Base-by-base conservation (phyloP, 1,140 invertebrate genomes). In the Heliconius nattereri region DNA sequence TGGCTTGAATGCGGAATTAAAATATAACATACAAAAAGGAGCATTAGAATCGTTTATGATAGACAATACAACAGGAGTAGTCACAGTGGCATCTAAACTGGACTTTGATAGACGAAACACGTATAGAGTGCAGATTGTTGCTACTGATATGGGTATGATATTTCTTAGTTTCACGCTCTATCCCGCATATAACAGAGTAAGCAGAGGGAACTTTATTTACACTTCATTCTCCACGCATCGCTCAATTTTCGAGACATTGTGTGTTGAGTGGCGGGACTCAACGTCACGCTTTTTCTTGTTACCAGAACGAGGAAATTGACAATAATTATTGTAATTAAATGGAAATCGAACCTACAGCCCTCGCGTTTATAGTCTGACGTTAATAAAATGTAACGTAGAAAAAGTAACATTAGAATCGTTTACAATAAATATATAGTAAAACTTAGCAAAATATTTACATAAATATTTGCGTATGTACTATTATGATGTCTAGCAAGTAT, bases 371-470 rank as follows among this genome's bases (percentile, higher is more conserved):
- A 16, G 13, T 16, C 3, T 45, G 13, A 16, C 2, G 13, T 45
- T 45, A 81, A 94, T 99, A 3, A 95, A 95, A 75, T 98, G 98
- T 87, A 85, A 85, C n/a, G 97, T 99, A 81, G 96, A 98, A 81
- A 97, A 97, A 90, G 98, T 98, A 9, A 96, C 96, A 35, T 97
- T 97, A 81, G 97, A 98, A 79, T 97, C 98, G 84, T 99, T 99
- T 89, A 88, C 91, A 0, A 96, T 99, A 40, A 96, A 98, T 85
- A 95, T 40, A 40, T 40, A 40, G 11, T 8, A 40, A 40, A 40
- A 11, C 37, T 40, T n/a, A n/a, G 11, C 3, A 37, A 37, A 37
- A 37, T 37, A 9, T 37, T 37, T 37, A 37, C 37, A 37, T 37
- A n/a, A n/a, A n/a, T n/a, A n/a, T n/a, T n/a, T n/a, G n/a, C n/a